Percentiles rank a stretch among this genome's conserved stretches.
Evolutionary conservation across 2,888 invertebrate genomes (phyloP).

Genomic region (Opisthograptis luteolata): DNA sequence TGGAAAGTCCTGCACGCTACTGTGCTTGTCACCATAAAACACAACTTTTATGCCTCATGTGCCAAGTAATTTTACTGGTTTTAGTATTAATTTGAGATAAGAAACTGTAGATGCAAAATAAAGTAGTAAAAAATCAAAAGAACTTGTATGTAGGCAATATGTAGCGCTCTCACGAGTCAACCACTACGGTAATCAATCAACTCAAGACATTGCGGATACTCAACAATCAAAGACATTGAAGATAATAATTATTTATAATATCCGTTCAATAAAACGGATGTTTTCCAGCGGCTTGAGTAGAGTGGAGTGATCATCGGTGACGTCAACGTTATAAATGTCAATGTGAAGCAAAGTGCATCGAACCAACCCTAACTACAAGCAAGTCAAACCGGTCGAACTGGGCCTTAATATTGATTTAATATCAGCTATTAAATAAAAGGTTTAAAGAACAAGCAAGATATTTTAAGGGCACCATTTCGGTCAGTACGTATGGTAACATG

Average conservation of each 20-base stretch:
- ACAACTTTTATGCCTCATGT: too few species aligned
- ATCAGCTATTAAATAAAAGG: slow-evolving; percentile 32
- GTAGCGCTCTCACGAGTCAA: too few species aligned
- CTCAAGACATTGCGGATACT: not conserved
- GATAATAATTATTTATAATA: slow-evolving; percentile 14
- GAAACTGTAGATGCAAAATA: too few species aligned
- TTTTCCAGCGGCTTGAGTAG: slow-evolving; percentile 9
- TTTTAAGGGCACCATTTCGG: slow-evolving; percentile 9
- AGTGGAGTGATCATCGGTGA: slow-evolving; percentile 28
- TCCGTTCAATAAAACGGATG: slow-evolving; percentile 14
- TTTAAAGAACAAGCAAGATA: slow-evolving; percentile 29
- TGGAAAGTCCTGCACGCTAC: too few species aligned
- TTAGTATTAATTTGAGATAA: too few species aligned
- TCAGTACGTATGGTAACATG: not conserved
- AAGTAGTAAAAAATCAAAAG: too few species aligned
- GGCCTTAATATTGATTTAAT: slow-evolving; percentile 38
- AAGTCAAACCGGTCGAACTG: slow-evolving; percentile 39
- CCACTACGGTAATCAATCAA: not conserved
- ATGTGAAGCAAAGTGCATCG: slow-evolving; percentile 46
- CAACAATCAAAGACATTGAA: not conserved
- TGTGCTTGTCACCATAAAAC: too few species aligned
- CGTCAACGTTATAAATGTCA: slow-evolving; percentile 41
- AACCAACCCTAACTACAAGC: slow-evolving; percentile 45
- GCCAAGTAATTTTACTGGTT: too few species aligned
- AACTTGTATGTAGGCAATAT: too few species aligned